These are phyloP conservation scores for Perizoma flavofasciatum DNA, from an alignment of 2,888 invertebrate genomes.

Conservation along the genomic window DNA sequence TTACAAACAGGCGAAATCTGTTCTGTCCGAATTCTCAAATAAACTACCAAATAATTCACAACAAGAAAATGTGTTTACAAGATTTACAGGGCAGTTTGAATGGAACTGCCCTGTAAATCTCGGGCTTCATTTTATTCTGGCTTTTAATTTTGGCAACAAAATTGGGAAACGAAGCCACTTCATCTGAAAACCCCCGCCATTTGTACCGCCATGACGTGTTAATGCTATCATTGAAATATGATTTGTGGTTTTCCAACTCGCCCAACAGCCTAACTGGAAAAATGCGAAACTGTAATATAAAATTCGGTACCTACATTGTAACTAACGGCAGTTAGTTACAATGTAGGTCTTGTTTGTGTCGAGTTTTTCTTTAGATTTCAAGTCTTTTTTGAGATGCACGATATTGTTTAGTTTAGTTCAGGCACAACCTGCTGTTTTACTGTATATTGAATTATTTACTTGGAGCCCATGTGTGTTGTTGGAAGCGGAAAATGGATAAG, in stretches of 20 bases:
- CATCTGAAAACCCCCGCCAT: constrained; percentile 24
- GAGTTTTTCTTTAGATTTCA: no score
- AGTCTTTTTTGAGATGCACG: no score
- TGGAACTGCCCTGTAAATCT: constrained; percentile 16
- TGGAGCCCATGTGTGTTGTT: no score
- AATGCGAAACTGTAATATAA: not conserved
- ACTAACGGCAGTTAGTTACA: no score
- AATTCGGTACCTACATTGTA: not conserved
- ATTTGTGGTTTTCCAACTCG: constrained; percentile 19
- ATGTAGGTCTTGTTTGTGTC: no score
- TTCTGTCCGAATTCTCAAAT: not conserved
- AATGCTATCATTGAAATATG: constrained; percentile 30
- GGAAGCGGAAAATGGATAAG: no score
- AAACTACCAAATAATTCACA: constrained; percentile 8
- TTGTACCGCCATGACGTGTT: constrained; percentile 30
- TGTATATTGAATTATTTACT: no score
- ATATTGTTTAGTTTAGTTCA: no score
- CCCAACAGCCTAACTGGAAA: constrained; percentile 4
- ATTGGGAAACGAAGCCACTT: constrained; percentile 12
- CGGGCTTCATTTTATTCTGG: constrained; percentile 11
- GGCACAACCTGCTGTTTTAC: no score
- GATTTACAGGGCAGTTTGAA: constrained; percentile 5
- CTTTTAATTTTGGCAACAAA: constrained; percentile 27
- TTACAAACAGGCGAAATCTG: no score
- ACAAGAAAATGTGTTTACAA: no score